Conservation (phyloP, 1,140 invertebrate genomes). For the Ooceraea biroi region DNA sequence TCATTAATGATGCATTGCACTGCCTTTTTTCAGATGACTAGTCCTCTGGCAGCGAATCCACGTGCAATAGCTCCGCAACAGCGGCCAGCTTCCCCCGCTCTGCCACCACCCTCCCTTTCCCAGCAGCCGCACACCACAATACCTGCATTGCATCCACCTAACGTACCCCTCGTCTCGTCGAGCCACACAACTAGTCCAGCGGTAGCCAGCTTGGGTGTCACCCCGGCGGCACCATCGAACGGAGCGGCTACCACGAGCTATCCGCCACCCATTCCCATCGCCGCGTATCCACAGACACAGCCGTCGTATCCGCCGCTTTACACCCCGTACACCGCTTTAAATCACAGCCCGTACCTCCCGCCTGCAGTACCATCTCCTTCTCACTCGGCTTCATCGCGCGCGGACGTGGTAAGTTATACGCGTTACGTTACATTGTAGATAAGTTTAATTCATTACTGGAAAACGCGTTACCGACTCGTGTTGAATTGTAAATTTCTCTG, state of each 20-base stretch:
- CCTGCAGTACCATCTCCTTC: constrained; percentile 88
- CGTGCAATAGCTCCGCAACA: constrained; percentile 86
- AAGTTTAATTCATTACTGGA: not conserved
- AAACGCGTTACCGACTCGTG: too few species aligned
- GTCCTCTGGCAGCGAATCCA: constrained; percentile 86
- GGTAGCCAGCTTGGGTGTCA: constrained; percentile 87
- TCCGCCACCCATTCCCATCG: constrained; percentile 85
- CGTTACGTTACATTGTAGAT: not conserved
- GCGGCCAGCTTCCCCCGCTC: constrained; percentile 82
- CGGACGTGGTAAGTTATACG: constrained; percentile 87
- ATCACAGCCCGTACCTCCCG: constrained; percentile 89
- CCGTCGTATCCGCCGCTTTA: constrained; percentile 90
- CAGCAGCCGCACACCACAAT: constrained; percentile 85
- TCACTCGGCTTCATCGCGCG: constrained; percentile 88
- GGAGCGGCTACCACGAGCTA: constrained; percentile 85
- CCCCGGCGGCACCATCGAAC: constrained; percentile 86
- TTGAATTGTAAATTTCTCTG: too few species aligned
- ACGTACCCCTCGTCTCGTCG: constrained; percentile 87
- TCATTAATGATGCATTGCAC: constrained; percentile 24
- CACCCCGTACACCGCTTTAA: constrained; percentile 90
- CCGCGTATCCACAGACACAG: constrained; percentile 88
- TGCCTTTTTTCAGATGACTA: constrained; percentile 84
- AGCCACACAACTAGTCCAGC: constrained; percentile 87
- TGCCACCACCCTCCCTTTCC: constrained; percentile 84
- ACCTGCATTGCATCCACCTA: constrained; percentile 87